These are phyloP conservation scores for Melanerpes formicivorus DNA, from an alignment of 2,113 vertebrate species.

Conservation along the genomic window DNA sequence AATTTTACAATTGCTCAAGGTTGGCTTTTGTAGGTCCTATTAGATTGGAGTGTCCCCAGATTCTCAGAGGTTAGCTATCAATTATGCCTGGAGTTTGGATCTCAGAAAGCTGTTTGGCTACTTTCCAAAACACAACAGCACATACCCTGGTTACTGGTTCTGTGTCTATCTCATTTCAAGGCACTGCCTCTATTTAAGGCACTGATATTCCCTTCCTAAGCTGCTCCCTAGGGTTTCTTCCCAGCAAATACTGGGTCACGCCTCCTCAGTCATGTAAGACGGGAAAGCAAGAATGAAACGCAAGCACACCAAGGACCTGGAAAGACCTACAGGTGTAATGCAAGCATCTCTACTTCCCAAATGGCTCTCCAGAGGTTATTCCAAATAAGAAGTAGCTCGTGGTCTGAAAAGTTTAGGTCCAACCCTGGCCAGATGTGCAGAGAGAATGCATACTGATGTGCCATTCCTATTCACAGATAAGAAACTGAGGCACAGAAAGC, in stretches of 20 bases:
- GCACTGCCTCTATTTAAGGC: background rate
- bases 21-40: accelerated
- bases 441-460: background rate
- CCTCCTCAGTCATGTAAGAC: background rate
- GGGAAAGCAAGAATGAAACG: background rate
- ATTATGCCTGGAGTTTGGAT: background rate
- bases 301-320: background rate
- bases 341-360: background rate
- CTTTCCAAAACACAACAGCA: background rate
- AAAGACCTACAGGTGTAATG: background rate
- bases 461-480: background rate
- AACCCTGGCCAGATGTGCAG: background rate
- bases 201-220: accelerated
- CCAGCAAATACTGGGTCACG: background rate
- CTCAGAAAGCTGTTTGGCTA: background rate
- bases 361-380: background rate
- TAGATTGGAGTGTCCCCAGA: background rate
- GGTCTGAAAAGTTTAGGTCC: background rate
- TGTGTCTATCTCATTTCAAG: too few species aligned
- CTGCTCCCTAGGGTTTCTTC: background rate
- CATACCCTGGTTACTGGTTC: background rate
- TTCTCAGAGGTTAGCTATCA: background rate
- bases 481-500: background rate
- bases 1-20: background rate
- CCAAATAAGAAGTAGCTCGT: background rate